Conservation (phyloP, 1,140 invertebrate genomes). For the Lucilia sericata region DNA sequence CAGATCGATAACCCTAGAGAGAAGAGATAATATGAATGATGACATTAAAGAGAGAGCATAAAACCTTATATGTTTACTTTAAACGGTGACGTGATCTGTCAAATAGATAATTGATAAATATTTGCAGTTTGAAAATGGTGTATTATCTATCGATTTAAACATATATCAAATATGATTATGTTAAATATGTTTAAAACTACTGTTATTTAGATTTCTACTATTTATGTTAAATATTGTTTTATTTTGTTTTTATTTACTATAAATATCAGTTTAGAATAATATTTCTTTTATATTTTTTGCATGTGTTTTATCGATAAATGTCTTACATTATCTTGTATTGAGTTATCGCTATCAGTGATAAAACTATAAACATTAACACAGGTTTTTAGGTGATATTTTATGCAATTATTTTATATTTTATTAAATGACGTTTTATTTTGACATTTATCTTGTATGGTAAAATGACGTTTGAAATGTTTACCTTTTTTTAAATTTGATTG, state of each 20-base stretch:
- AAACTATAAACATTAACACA: not conserved
- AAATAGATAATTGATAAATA: not conserved
- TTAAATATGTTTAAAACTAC: not conserved
- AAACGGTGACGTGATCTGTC: not conserved
- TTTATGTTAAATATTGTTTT: not conserved
- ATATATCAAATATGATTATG: not conserved
- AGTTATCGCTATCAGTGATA: not conserved
- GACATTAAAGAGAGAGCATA: not conserved
- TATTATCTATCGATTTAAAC: not conserved
- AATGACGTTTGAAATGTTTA: not conserved
- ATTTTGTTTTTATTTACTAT: not conserved
- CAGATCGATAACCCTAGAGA: conserved; percentile 40
- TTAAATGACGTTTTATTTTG: not conserved
- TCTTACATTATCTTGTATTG: not conserved
- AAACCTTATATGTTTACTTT: not conserved
- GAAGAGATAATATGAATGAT: conserved; percentile 16
- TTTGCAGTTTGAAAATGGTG: not conserved
- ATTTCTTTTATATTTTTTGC: not conserved
- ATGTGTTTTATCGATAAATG: conserved; percentile 3
- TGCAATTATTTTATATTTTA: not conserved
- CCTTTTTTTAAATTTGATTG: not conserved
- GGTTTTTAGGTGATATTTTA: not conserved
- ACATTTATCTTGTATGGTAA: not conserved
- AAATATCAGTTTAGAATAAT: not conserved
- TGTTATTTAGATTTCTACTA: not conserved